Conservation (phyloP, 2,797 vertebrate species). For the Eulemur coronatus region DNA sequence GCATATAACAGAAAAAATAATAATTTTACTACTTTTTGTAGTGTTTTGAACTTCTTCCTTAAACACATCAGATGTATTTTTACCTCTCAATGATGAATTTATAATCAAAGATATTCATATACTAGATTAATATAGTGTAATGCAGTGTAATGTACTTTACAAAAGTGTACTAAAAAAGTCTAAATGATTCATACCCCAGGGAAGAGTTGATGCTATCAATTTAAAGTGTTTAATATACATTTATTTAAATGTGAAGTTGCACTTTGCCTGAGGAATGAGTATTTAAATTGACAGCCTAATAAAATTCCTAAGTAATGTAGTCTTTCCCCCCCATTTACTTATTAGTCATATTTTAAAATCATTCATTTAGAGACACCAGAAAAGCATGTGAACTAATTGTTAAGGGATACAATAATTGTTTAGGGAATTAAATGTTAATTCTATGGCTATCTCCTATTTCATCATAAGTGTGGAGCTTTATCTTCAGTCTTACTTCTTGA, state of each 20-base stretch:
- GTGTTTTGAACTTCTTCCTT: neutral
- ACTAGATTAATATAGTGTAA: conserved; percentile 48
- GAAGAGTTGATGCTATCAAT: conserved; percentile 75
- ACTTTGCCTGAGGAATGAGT: conserved; percentile 78
- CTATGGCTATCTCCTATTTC: conserved; percentile 69
- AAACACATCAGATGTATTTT: neutral
- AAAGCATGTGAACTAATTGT: conserved; percentile 78
- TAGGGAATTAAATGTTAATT: conserved; percentile 76
- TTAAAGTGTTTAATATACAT: conserved; percentile 81
- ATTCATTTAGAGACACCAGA: conserved; percentile 74
- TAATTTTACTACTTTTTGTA: neutral
- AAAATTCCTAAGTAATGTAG: conserved; percentile 79
- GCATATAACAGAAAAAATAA: neutral
- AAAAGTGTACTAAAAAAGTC: conserved; percentile 58
- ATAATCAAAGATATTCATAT: conserved; percentile 59
- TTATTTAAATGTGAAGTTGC: conserved; percentile 80
- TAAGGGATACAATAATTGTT: conserved; percentile 77
- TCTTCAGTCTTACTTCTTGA: conserved; percentile 42
- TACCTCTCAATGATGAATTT: conserved; percentile 48
- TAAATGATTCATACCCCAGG: conserved; percentile 74
- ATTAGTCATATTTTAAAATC: conserved; percentile 77
- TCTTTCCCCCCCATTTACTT: conserved; percentile 58
- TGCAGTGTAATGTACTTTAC: conserved; percentile 44
- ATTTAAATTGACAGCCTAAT: conserved; percentile 80
- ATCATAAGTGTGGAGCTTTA: conserved; percentile 73